Evolutionary conservation across 2,113 vertebrate genomes (phyloP), one percentile per base, ranked within the genome.

Genomic region (Acrocephalus kingi): DNA sequence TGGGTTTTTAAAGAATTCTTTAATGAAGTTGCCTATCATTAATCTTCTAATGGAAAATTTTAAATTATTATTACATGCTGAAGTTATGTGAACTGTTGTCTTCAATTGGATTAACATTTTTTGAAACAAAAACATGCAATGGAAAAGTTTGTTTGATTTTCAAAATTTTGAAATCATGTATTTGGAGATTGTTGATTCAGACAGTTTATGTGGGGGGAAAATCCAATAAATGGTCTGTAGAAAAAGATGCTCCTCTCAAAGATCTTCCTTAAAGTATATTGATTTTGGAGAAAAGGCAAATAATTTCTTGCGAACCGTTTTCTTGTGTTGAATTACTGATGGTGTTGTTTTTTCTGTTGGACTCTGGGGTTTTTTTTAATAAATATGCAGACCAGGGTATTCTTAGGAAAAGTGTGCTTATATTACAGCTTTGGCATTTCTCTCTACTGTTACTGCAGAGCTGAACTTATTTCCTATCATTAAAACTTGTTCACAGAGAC

Each of bases 341-440:
- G 46, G 3, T 39, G 9, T 8, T 49, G 13, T 7, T 66, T 30
- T 20, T 45, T 35, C 7, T 76, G 3, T 45, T 45, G 14, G 6
- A 4, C 25, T 67, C 17, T 79, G 24, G 10, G 1, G 0, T 0
- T 28, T 33, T 54, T 49, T 46, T 19, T 4, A 10, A 37, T 54
- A 28, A 82, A 27, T 18, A 43, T 0, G 0, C 1, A 0, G 9
- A 24, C 10, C 2, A 27, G 22, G 5, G 5, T 67, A 18, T 21
- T 56, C 11, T 58, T 74, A 46, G 13, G 30, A 59, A 75, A 52
- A 19, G 30, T 48, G 5, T 54, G 13, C 15, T 69, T 41, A 5
- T 39, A 2, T 45, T 45, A 30, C 5, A 54, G 28, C 33, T 84
- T 87, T 75, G 11, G 13, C 75, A 23, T 61, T 59, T 52, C 15